Evolutionary conservation across 1,140 invertebrate genomes (phyloP), one percentile per base, ranked within the genome.

Genomic region (Penaeus vannamei): DNA sequence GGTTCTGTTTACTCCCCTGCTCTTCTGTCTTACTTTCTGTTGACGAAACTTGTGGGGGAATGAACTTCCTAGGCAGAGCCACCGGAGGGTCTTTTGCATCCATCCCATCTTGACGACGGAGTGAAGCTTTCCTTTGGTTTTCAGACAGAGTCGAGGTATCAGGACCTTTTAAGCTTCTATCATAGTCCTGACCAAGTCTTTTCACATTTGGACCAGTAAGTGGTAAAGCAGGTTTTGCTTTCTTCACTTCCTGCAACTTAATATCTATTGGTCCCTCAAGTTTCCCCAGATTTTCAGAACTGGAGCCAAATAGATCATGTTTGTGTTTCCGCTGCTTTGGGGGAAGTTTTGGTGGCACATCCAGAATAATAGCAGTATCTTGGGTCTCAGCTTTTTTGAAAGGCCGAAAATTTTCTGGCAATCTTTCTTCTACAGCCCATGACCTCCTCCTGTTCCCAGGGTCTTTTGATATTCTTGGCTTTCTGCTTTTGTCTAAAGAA

Each of bases 381-480:
- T 84, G 76, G 66, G 86, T 89, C 61, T 87, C 90, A 8, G 83
- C 86, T 77, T 81, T 84, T 36, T 62, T 84, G 23, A 87, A 69
- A 10, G 83, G 87, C 1, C 84, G 72, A 10, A 82, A 53, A 69
- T 82, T 85, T 17, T 87, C 87, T 20, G 83, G 32, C 53, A 83
- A 64, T 46, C 76, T 92, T 0, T 92, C 92, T 80, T 93, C 93
- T 19, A 93, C 93, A 26, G 93, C 93, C 93, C 93, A 93, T 84
- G 93, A 93, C 87, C 93, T 92, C 62, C 93, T 89, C 29, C 91
- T 83, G 42, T 91, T 89, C 26, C 87, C 82, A 29, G 84, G 90
- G 42, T 93, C 92, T 84, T 92, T 93, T 42, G 93, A 92, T 8
- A 91, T 84, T 60, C 92, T 91, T 20, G 92, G 82, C 84, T 92